phyloP scores from a whole-genome alignment of 1,140 invertebrate species.

The Ips typographus region DNA sequence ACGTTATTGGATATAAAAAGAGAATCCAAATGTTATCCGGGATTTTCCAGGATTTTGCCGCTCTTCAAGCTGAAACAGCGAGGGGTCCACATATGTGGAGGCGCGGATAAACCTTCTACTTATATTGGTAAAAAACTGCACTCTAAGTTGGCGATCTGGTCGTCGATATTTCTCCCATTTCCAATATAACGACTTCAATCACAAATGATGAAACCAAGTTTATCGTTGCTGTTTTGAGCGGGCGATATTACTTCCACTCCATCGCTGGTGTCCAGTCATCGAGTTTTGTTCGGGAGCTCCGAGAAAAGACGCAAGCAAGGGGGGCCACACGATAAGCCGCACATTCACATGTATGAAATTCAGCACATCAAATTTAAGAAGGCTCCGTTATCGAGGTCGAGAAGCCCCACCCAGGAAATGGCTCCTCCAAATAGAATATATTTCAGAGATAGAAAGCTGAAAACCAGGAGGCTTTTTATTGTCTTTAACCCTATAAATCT shows the following conservation, averaged over 20 bases:
- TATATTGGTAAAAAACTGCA: slow-evolving; percentile 13
- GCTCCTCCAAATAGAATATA: slow-evolving; percentile 32
- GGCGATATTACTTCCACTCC: slow-evolving; percentile 21
- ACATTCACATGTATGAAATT: slow-evolving; percentile 54
- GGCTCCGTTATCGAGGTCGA: slow-evolving; percentile 38
- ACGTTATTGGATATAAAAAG: slow-evolving; percentile 37
- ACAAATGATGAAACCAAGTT: background rate
- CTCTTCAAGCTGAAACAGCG: slow-evolving; percentile 25
- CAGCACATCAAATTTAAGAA: slow-evolving; percentile 51
- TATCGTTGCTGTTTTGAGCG: background rate
- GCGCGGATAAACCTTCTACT: slow-evolving; percentile 14
- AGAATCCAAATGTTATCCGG: slow-evolving; percentile 34
- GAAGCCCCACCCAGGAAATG: slow-evolving; percentile 32
- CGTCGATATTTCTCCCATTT: too few relatives aligned
- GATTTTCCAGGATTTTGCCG: slow-evolving; percentile 34
- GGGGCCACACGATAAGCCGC: slow-evolving; percentile 49
- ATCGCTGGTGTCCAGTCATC: slow-evolving; percentile 26
- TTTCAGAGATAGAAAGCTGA: slow-evolving; percentile 22
- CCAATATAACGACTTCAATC: background rate
- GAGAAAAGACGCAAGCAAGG: slow-evolving; percentile 43
- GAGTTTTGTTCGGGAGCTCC: slow-evolving; percentile 15
- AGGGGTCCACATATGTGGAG: slow-evolving; percentile 32
- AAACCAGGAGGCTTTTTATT: slow-evolving; percentile 9
- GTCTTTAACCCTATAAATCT: slow-evolving; percentile 14
- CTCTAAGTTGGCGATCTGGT: background rate